A percentile compares a stretch with the other conserved stretches of the same genome.
Conservation (phyloP, 2,113 vertebrate species). For the Syrrhaptes paradoxus region DNA sequence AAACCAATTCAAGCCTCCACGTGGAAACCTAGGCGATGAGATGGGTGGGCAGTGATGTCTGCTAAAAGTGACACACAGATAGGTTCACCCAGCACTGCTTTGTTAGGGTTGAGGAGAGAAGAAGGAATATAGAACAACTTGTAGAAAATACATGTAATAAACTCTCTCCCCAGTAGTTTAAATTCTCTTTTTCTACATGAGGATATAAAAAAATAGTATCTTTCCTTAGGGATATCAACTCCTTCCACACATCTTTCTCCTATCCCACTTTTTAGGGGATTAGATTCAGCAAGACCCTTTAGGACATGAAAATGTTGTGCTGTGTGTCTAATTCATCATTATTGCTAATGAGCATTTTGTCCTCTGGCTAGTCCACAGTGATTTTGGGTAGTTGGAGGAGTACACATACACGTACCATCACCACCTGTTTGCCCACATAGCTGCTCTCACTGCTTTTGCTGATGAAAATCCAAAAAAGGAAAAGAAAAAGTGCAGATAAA, state of each 20-base stretch:
- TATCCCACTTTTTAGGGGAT: not conserved
- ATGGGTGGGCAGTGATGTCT: not conserved
- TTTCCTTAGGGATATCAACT: not conserved
- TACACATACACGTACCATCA: not conserved
- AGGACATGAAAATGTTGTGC: not conserved
- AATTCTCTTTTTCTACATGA: not conserved
- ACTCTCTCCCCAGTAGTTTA: not conserved
- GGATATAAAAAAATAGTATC: not conserved
- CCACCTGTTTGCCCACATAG: rapidly evolving
- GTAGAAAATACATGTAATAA: not conserved
- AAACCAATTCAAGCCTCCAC: not conserved
- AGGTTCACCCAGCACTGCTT: not conserved
- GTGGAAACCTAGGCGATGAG: not conserved
- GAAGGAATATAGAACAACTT: not conserved
- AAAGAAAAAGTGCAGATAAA: not conserved
- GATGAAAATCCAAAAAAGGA: not conserved
- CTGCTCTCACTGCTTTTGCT: not conserved
- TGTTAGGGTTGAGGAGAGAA: not conserved
- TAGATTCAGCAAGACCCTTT: not conserved
- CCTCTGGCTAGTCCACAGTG: not conserved
- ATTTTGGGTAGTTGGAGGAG: not conserved
- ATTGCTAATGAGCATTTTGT: not conserved
- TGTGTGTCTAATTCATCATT: rapidly evolving
- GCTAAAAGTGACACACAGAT: not conserved
- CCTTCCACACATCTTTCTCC: not conserved